These are phyloP conservation scores for Orthosia incerta DNA, from an alignment of 2,888 invertebrate genomes.

Conservation along the genomic window DNA sequence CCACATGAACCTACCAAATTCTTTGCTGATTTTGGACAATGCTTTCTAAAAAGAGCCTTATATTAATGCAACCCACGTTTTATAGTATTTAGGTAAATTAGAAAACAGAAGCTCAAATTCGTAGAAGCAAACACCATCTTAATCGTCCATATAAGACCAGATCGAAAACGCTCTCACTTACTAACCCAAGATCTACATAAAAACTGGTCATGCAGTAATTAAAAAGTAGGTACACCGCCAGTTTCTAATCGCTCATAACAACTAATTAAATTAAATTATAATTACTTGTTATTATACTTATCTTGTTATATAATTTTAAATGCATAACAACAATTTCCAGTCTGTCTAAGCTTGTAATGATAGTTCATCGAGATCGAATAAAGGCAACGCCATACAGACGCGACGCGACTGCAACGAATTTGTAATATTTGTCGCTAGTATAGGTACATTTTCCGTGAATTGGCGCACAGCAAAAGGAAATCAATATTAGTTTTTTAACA, in stretches of 20 bases:
- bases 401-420: neutral
- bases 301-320: slow-evolving; percentile 35
- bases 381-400: neutral
- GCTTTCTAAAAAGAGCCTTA: neutral
- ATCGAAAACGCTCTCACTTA: slow-evolving; percentile 1
- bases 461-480: too few species aligned
- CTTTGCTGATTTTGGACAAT: neutral
- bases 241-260: slow-evolving; percentile 17
- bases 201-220: neutral
- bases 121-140: too few species aligned
- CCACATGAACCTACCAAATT: neutral
- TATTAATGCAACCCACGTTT: neutral
- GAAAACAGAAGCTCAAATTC: slow-evolving; percentile 1
- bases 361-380: slow-evolving; percentile 1
- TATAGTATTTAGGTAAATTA: neutral
- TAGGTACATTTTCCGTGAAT: too few species aligned
- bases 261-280: slow-evolving; percentile 27
- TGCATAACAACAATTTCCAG: slow-evolving; percentile 9
- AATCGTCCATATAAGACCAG: neutral
- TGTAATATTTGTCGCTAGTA: neutral
- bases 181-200: neutral
- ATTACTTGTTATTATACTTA: slow-evolving; percentile 13
- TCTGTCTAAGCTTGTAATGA: slow-evolving; percentile 14
- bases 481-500: too few species aligned
- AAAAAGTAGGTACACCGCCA: slow-evolving; percentile 5